Conservation (phyloP, 2,113 vertebrate species). For the Myrmecobius fasciatus region DNA sequence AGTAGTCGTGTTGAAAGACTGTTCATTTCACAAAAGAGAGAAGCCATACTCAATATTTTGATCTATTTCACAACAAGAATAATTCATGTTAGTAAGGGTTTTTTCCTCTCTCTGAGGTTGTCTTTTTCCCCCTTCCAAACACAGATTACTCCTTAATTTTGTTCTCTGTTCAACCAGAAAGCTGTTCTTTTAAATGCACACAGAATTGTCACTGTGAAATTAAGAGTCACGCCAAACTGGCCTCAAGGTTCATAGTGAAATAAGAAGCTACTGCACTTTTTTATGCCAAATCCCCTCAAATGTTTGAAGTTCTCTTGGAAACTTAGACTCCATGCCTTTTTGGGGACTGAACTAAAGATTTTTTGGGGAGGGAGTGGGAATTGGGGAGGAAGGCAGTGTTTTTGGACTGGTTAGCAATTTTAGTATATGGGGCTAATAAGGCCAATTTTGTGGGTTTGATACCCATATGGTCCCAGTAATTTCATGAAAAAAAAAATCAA, state of each 20-base stretch:
- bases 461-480: neutral
- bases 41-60: neutral
- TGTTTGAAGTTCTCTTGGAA: conserved; percentile 18
- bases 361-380: neutral
- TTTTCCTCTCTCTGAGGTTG: neutral
- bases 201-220: conserved; percentile 15
- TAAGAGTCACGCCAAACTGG: conserved; percentile 4
- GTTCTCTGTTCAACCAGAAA: conserved; percentile 1
- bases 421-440: neutral
- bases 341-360: conserved; percentile 29
- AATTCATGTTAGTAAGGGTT: conserved; percentile 9
- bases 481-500: neutral
- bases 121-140: neutral
- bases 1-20: neutral
- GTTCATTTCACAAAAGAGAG: neutral
- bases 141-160: neutral
- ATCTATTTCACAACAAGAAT: neutral
- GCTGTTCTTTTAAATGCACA: conserved; percentile 5
- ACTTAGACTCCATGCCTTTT: conserved; percentile 5
- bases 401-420: conserved; percentile 7
- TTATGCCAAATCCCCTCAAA: conserved; percentile 16
- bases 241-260: neutral
- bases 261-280: neutral
- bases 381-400: conserved; percentile 12
- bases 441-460: neutral